Evolutionary conservation across 2,797 vertebrate species (phyloP).

Genomic region (Iguana delicatissima): DNA sequence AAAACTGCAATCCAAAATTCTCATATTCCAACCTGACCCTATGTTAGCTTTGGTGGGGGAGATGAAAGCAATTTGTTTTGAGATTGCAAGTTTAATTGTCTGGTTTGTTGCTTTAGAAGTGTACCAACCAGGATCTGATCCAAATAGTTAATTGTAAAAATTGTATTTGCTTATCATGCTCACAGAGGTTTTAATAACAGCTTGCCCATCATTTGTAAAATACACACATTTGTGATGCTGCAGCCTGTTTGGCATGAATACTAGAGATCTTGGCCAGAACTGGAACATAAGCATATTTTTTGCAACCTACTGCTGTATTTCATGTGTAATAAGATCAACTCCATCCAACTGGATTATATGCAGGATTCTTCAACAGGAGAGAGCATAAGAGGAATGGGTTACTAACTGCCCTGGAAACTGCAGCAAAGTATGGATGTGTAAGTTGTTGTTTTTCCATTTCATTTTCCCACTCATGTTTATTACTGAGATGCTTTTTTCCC

Average conservation of each 20-base stretch:
- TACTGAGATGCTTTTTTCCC: neutral
- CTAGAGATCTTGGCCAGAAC: constrained; percentile 12
- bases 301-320: neutral
- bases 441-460: neutral
- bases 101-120: constrained; percentile 10
- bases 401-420: neutral
- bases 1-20: neutral
- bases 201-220: constrained; percentile 15
- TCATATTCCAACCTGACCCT: neutral
- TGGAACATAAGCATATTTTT: neutral
- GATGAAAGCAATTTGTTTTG: neutral
- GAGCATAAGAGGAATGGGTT: neutral
- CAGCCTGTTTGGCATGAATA: neutral
- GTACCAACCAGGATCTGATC: neutral
- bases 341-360: neutral
- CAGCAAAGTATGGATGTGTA: neutral
- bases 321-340: neutral
- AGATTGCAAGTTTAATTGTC: neutral
- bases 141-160: constrained; percentile 31
- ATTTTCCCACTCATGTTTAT: neutral
- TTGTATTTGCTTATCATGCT: constrained; percentile 19
- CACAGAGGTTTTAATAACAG: constrained; percentile 19
- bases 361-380: neutral
- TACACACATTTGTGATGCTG: constrained; percentile 5
- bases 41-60: neutral